Base-by-base conservation (phyloP, 1,140 invertebrate genomes). In the Cydia strobilella region DNA sequence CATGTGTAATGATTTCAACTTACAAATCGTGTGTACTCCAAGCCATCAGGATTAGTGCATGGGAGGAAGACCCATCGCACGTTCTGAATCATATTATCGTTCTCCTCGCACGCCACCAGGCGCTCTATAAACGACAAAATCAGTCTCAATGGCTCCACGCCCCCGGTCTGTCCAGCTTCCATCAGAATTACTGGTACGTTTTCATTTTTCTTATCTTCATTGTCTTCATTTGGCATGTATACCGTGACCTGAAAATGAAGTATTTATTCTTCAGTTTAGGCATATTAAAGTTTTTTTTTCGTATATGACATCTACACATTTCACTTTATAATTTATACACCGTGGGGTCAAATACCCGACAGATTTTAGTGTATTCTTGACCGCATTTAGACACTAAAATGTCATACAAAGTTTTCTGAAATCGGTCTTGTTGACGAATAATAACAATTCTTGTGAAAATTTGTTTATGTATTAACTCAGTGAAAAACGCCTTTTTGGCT, bases 11-110 rank as follows among this genome's bases (percentile, higher is more conserved):
- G 39, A 13, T 42, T 42, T n/a, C 48, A 20, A 85, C 86, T 82
- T 79, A 92, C 90, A 76, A 73, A 81, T 81, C 84, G 82, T 9
- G 63, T 27, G 74, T 84, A 88, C 69, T 92, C 90, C 71, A 82
- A 73, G 27, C 87, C 89, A 77, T 92, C 90, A 9, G 90, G 90
- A 73, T 92, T 92, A 0, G 83, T 84, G 10, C 77, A 84, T 1
- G 90, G 90, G 12, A 92, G 63, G 27, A 92, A 80, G 13, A 92
- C 83, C 90, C 90, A 92, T n/a, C 66, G 75, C 3, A 79, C 82
- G 2, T 84, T 83, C 1, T 78, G 73, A 7, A 90, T 81, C 86
- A 90, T 84, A 0, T 85, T 75, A 0, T 77, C 75, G 20, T 88
- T 77, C 35, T 92, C 89, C 9, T 77, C 31, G 72, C 90, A 92